Evolutionary conservation across 2,113 vertebrate species (phyloP).

Genomic region (Opisthocomus hoazin): DNA sequence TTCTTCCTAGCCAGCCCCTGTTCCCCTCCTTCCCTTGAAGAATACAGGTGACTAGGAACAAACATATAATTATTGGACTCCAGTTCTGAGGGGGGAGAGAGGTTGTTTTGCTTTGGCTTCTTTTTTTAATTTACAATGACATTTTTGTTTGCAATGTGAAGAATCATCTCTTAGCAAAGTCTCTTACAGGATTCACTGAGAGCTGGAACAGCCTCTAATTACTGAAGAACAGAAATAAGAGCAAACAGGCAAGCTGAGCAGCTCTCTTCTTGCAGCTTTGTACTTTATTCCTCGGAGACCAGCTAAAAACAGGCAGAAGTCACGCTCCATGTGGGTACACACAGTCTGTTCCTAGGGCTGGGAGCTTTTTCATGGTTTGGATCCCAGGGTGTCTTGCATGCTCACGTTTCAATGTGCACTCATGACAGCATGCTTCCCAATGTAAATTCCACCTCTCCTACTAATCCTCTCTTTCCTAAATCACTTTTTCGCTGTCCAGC

Average conservation of each 20-base stretch:
- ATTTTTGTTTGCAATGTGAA: not conserved
- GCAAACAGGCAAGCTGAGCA: not conserved
- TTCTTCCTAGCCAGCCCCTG: not conserved
- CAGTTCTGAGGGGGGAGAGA: not conserved
- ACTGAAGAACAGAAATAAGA: not conserved
- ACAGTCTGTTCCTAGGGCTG: not conserved
- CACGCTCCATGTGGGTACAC: not conserved
- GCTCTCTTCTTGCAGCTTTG: not conserved
- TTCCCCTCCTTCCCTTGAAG: not conserved
- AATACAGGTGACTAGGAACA: not conserved
- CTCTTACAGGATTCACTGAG: not conserved
- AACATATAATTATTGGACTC: not conserved
- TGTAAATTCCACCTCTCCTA: not conserved
- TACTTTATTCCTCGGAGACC: not conserved
- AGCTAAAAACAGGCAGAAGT: not conserved
- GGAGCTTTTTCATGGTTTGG: not conserved
- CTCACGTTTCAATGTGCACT: not conserved
- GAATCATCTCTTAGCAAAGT: not conserved
- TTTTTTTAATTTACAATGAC: not conserved
- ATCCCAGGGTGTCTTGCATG: rapidly evolving
- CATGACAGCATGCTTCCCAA: not conserved
- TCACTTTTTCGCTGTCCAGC: not conserved
- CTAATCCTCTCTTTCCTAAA: not conserved
- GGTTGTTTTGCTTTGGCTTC: not conserved
- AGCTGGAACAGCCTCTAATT: not conserved